Evolutionary conservation across 1,140 invertebrate genomes (phyloP), one percentile per base, ranked within the genome.

Genomic region (Cryptotermes secundus): DNA sequence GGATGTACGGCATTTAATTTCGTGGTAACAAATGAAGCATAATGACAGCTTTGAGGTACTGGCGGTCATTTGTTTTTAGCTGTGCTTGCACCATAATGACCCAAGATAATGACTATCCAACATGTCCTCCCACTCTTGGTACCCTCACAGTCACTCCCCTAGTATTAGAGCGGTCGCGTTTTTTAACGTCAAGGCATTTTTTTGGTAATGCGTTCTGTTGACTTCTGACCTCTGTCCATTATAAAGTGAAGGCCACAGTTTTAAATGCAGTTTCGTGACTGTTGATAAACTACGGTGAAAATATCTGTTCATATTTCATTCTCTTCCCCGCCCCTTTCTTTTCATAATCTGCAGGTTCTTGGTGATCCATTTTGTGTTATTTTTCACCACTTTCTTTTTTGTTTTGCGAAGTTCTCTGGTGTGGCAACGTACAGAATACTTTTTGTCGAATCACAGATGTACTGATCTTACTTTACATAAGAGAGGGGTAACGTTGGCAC

Each of bases 251-350:
- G 59, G 59, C 59, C 59, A 72, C 59, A 72, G 59, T 72, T 72
- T 72, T 72, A 72, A 72, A 72, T 72, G 59, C 59, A 72, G 59
- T 72, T 72, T 72, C 59, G 59, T 72, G 59, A 72, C 59, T 72
- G n/a, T 31, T 72, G 59, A 72, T 72, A 72, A 72, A 72, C 59
- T 72, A 31, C 59, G 59, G 59, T 72, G 59, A 72, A 72, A 72
- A 72, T 72, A 72, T 72, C 59, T 72, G 59, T 72, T 72, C 59
- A 72, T 72, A 72, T 72, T 72, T 72, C 59, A 72, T 72, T n/a
- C 59, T 31, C 59, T n/a, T 72, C 59, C 14, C 59, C 59, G 59
- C 59, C 59, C 59, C 59, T 31, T 31, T n/a, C 59, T 72, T 72
- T 72, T 72, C 59, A 31, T 72, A 72, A 72, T n/a, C 31, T n/a